Base-by-base conservation (phyloP, 2,888 invertebrate genomes). In the Ctenicera cuprea region DNA sequence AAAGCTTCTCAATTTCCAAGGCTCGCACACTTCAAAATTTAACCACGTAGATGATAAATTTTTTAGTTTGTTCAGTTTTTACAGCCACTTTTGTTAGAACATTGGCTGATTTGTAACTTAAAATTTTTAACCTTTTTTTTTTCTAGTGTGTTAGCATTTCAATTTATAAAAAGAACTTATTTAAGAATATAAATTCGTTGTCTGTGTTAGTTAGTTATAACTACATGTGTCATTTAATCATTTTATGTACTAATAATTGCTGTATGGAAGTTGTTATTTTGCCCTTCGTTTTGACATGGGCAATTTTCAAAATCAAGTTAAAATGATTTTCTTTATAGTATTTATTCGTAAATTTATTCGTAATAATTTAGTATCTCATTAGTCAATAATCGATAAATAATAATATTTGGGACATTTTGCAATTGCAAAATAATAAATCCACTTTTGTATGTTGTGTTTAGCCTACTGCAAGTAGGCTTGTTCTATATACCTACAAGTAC, bases 41-140 rank as follows among this genome's bases (percentile, higher is more conserved):
- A 73, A 71, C 50, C 52, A 66, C 61, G 37, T 73, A 68, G 72
- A 73, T 59, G 48, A 74, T 74, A 73, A 61, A 61, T 38, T 54
- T 63, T 72, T 74, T 78, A 80, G 79, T 79, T 80, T 77, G 80
- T 80, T 80, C 80, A 80, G 80, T 80, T 79, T 75, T 76, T 79
- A 79, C 80, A 72, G 77, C 76, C 77, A 75, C 63, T 76, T 74
- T 76, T 73, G 66, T 73, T 70, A 68, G 65, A 63, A 68, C 52
- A 76, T 76, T 77, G 76, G 74, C 78, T 74, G 48, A 43, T 63
- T 65, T 69, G 48, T 63, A 61, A 59, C 71, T 16, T 61, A 68
- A 63, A 59, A 8, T 38, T 70, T 66, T 62, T 52, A 63, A 66
- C 52, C 43, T 3, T 26, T 52, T n/a, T n/a, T n/a, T n/a, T 69